Base-by-base conservation (phyloP, 92 coral and sea anemone genomes). In the Porites cylindrica region DNA sequence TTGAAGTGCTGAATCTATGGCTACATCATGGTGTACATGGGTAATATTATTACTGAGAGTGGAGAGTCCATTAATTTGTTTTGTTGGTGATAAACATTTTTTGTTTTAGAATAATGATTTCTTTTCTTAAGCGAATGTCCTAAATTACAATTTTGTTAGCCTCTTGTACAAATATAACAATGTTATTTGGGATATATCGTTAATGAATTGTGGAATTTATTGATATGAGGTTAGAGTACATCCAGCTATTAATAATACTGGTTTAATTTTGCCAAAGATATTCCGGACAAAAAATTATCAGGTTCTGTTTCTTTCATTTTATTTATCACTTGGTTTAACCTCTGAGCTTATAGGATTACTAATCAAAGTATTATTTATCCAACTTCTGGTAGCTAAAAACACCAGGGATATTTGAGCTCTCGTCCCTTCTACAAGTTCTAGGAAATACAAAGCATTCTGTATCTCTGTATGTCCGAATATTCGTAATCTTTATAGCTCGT, bases 201-300 rank as follows among this genome's bases (percentile, higher is more conserved):
- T 12, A 67, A 51, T 80, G 26, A 56, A 32, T 59, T 58, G 17
- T n/a, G 68, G 59, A 58, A 54, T 6, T 14, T 2, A 16, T 18
- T 20, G 26, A 69, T 53, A 53, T 51, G 12, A 71, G 56, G 1
- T 16, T 8, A 29, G 7, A 43, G 38, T 51, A 32, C 38, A 62
- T 26, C 23, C 56, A 6, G 52, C 24, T 26, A 8, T 82, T 12
- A 70, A 6, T 12, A 82, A 71, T 82, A 82, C 71, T 82, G 78
- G 47, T 64, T 10, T 58, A 52, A 58, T 54, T 70, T 68, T n/a
- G 70, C 59, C 12, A 2, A 8, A 60, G 38, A 58, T 54, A 81
- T 70, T 54, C 50, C 50, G 14, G 73, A 66, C 50, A 66, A 67
- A 51, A 52, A 80, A 20, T 47, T 53, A 4, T 18, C 18, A 4